Evolutionary conservation across 92 coral and sea anemone species (phyloP), one percentile per base, ranked within the genome.

Genomic region (Diadumene lineata): DNA sequence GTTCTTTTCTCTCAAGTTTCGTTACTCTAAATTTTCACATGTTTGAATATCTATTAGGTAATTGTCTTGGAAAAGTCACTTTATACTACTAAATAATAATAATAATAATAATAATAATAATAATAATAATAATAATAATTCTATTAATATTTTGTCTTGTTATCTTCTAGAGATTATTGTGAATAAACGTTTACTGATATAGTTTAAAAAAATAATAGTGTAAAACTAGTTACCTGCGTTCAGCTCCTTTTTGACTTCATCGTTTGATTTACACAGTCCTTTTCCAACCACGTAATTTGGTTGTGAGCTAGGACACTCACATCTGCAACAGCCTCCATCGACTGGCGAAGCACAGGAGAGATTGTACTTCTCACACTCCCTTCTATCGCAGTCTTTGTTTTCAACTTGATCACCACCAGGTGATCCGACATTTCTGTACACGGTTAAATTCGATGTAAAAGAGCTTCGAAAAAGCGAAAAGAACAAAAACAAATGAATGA

Each of bases 201-300:
- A 4, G 13, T 4, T 38, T 38, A 13, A 4, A 38, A 38, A 4
- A 38, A 38, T 38, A 13, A 13, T 4, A 4, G 13, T 4, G 48
- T 4, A 4, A 38, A 38, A 38, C 48, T 38, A 38, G 48, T 19
- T 58, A 58, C 75, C 19, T 70, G 75, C 60, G 11, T 22, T 28
- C 44, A 13, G 26, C 60, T 10, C 18, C 32, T 44, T 22, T 51
- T 48, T 48, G 0, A 69, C 33, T 24, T 44, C 74, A 11, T 48
- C 43, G 13, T 55, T 68, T 9, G 73, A 68, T 11, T 7, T 0
- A 68, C 73, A 68, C 0, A 11, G 0, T 19, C 43, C 31, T 55
- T 68, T 21, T 23, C 38, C 50, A 16, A 48, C 73, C 9, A 68
- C 28, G 73, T 68, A 68, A 34, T 68, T 68, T 8, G 74, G 43